Evolutionary conservation across 2,888 invertebrate genomes (phyloP).

Genomic region (Odontothrips loti): DNA sequence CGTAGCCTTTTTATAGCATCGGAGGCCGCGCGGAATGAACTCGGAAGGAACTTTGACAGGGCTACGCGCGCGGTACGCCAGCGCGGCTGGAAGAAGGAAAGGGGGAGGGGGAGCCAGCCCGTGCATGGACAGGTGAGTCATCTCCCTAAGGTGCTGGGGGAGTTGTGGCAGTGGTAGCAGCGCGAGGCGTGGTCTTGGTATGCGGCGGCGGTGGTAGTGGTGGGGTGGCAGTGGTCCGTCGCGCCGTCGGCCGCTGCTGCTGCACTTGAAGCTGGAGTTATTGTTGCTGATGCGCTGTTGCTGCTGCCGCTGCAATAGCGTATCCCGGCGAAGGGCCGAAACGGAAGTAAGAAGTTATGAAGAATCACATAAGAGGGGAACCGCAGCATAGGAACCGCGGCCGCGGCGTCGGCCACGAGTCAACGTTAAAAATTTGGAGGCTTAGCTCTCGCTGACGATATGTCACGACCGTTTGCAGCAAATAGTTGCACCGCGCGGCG

Average conservation of each 20-base stretch:
- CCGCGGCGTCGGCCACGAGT: too few species aligned
- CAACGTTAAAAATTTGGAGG: too few species aligned
- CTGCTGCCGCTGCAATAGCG: background rate
- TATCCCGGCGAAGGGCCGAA: too few species aligned
- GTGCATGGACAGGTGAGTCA: constrained; percentile 22
- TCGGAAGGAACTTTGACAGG: constrained; percentile 7
- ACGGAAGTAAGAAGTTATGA: too few species aligned
- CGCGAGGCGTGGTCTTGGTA: background rate
- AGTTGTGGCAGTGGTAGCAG: background rate
- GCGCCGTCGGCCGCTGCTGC: background rate
- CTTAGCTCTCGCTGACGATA: too few species aligned
- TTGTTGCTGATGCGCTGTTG: background rate
- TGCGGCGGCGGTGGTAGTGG: background rate
- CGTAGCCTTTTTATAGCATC: background rate
- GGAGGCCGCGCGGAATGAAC: background rate
- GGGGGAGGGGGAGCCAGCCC: background rate
- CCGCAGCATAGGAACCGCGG: too few species aligned
- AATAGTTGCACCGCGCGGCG: too few species aligned
- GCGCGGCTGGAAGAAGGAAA: background rate
- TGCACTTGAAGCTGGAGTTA: background rate
- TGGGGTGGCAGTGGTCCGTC: background rate
- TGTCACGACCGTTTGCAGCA: too few species aligned
- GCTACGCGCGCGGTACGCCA: background rate
- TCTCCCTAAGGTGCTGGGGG: background rate
- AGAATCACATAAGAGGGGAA: too few species aligned